A percentile compares a stretch with the other conserved stretches of the same genome.
These are phyloP conservation scores for Antigone vipio DNA, from an alignment of 2,113 vertebrate genomes.

Conservation along the genomic window DNA sequence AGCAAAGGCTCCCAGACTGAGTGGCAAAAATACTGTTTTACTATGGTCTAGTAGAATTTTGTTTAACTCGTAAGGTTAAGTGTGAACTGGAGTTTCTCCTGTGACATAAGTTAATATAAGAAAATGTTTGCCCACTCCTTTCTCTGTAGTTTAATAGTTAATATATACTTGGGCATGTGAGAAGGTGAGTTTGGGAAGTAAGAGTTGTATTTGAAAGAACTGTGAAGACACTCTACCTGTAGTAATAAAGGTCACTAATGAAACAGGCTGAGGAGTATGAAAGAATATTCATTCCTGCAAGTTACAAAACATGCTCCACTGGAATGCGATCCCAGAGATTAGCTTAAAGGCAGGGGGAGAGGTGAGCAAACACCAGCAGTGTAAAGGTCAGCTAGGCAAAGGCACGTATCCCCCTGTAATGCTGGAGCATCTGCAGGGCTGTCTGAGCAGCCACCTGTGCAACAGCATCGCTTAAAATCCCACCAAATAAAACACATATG, in stretches of 20 bases:
- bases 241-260: not conserved
- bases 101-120: not conserved
- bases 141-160: not conserved
- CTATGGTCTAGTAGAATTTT: not conserved
- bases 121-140: not conserved
- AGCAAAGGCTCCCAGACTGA: not conserved
- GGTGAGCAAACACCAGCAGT: conserved; percentile 7
- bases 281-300: not conserved
- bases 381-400: conserved; percentile 18
- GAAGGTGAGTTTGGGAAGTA: not conserved
- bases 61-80: not conserved
- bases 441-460: not conserved
- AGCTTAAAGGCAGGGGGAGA: not conserved
- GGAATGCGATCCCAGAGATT: not conserved
- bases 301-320: not conserved
- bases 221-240: not conserved
- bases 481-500: fast-evolving
- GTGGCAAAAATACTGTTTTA: not conserved
- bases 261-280: not conserved
- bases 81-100: not conserved
- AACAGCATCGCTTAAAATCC: not conserved
- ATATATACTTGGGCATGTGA: not conserved
- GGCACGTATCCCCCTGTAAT: not conserved
- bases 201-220: not conserved
- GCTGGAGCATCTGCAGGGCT: fast-evolving